These are phyloP conservation scores for Carposina sasakii DNA, from an alignment of 1,140 invertebrate species.

Conservation along the genomic window DNA sequence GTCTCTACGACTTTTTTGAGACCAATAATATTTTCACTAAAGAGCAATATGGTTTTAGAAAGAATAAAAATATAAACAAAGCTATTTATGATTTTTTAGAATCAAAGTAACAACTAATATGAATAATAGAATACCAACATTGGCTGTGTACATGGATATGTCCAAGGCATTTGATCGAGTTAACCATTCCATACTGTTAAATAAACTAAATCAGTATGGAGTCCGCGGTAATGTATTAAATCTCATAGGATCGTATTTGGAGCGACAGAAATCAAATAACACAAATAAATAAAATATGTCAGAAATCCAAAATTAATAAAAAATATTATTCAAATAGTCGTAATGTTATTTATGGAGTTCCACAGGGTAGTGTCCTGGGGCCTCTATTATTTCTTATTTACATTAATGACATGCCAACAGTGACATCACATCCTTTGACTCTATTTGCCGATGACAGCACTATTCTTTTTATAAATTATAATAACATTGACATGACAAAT, in stretches of 20 bases:
- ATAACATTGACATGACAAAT: not conserved
- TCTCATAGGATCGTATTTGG: constrained; percentile 2
- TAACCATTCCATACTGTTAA: constrained; percentile 2
- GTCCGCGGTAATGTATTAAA: not conserved
- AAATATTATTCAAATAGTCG: not conserved
- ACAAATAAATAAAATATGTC: not conserved
- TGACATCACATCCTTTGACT: not conserved
- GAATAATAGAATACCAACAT: not conserved
- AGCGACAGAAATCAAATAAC: constrained; percentile 1
- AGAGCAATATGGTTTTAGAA: constrained; percentile 8
- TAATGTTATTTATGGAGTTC: not conserved
- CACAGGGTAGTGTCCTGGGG: constrained; percentile 9
- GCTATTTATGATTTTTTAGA: constrained; percentile 3
- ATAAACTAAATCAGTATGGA: not conserved
- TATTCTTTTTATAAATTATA: not conserved
- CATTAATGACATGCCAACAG: constrained; percentile 4
- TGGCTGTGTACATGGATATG: constrained; percentile 9
- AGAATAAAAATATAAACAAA: not conserved
- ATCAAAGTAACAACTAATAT: constrained; percentile 1
- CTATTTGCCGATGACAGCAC: constrained; percentile 15
- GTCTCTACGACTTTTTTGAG: constrained; percentile 17
- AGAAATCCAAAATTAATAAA: not conserved
- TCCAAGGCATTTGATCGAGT: constrained; percentile 13
- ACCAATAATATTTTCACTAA: not conserved
- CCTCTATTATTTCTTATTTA: constrained; percentile 10